A percentile compares a stretch with the other conserved stretches of the same genome.
These are phyloP conservation scores for Lamprologus lemairii DNA, from an alignment of 2,113 vertebrate genomes.

Conservation along the genomic window DNA sequence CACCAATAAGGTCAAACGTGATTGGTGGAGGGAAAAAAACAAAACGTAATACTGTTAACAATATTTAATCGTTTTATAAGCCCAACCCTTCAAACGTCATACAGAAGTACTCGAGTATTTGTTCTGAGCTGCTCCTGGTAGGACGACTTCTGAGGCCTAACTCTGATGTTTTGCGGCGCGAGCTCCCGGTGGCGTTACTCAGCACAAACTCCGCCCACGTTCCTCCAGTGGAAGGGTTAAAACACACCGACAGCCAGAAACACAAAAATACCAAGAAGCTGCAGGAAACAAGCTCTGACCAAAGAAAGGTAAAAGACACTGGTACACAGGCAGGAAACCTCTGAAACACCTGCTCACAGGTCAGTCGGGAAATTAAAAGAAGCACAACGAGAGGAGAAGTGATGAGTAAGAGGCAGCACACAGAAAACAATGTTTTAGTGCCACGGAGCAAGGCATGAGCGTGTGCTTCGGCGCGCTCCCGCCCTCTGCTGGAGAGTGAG, in stretches of 20 bases:
- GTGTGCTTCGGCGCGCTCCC: constrained; percentile 44
- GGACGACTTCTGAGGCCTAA: not conserved
- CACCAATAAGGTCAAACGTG: not conserved
- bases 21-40: not conserved
- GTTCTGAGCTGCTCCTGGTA: not conserved
- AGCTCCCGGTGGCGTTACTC: constrained; percentile 47
- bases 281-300: constrained; percentile 38
- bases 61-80: not conserved
- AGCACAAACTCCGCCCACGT: not conserved
- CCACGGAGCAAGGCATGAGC: constrained; percentile 51
- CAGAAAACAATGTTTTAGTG: constrained; percentile 58
- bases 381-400: constrained; percentile 48
- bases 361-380: constrained; percentile 41
- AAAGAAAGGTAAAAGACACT: constrained; percentile 20
- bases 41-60: not conserved
- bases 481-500: constrained; percentile 60
- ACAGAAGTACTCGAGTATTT: not conserved
- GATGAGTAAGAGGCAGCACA: constrained; percentile 46
- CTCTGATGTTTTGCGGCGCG: not conserved
- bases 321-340: constrained; percentile 9
- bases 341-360: constrained; percentile 10
- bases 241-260: constrained; percentile 63
- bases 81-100: not conserved
- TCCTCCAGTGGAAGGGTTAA: constrained; percentile 21
- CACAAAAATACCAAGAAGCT: constrained; percentile 57